These are phyloP conservation scores for Ispidina picta DNA, from an alignment of 2,797 vertebrate species.

Conservation along the genomic window DNA sequence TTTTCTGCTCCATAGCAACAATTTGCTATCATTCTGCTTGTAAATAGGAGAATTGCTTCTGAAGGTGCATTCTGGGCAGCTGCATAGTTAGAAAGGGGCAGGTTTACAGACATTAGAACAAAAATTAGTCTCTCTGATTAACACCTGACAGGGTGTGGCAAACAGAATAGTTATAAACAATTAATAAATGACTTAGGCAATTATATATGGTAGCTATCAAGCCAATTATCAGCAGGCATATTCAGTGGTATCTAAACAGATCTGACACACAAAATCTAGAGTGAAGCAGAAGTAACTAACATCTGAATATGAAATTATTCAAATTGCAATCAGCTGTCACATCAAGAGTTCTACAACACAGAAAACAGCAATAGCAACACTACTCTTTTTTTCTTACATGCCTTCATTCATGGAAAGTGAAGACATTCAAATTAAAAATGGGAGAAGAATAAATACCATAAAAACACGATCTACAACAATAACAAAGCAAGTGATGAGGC, in stretches of 20 bases:
- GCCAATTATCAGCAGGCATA: neutral
- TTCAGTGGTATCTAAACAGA: neutral
- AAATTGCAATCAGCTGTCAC: neutral
- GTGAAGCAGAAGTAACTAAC: neutral
- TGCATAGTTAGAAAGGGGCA: neutral
- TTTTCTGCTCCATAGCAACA: neutral
- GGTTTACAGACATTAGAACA: neutral
- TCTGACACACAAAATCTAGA: neutral
- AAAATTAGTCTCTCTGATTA: neutral
- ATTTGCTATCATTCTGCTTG: neutral
- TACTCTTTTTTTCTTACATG: neutral
- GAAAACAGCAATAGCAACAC: neutral
- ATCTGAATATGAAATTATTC: neutral
- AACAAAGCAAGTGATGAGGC: constrained; percentile 3
- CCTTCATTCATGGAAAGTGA: neutral
- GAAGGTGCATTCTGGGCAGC: neutral
- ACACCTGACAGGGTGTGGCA: neutral
- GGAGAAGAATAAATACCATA: neutral
- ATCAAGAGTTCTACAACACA: neutral
- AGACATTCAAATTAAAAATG: neutral
- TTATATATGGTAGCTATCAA: neutral
- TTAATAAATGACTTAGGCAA: neutral
- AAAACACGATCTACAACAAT: constrained; percentile 38
- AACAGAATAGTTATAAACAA: neutral
- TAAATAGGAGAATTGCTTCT: neutral